Base-by-base conservation (phyloP, 2,113 vertebrate species). In the Phalacrocorax carbo region DNA sequence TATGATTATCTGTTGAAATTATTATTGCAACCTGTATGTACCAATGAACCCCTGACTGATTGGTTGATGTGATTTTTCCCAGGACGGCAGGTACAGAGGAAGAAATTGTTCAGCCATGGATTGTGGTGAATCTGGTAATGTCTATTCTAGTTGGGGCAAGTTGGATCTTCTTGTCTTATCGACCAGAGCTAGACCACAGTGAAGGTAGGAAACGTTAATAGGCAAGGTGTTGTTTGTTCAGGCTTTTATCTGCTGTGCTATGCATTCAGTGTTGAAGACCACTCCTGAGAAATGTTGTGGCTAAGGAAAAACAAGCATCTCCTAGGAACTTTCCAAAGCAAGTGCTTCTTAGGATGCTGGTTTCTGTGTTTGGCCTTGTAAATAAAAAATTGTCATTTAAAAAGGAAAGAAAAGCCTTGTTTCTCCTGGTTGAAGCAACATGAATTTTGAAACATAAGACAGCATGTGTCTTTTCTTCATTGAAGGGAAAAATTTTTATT, bases 81-180 rank as follows among this genome's bases (percentile, higher is more conserved):
- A 99, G 99, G 99, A 96, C 70, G 6, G 95, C 98, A 20, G 99
- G 98, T 55, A 97, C 95, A 10, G 99, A 99, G 93, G 96, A 98
- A 65, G 98, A 98, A 88, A 96, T 99, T 85, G 98, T 99, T 72
- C 97, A 99, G 91, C 99, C 99, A 0, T 99, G 99, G 99, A 97
- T 99, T 82, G 98, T 99, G 54, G 98, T 99, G 79, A 99, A 99
- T 97, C 98, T 99, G 46, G 98, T 99, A 81, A 98, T 99, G 83
- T 98, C 99, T 15, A 94, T 99, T 95, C 96, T 99, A 79, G 99
- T 99, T 90, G 99, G 99, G 26, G 88, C 99, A 85, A 99, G 99
- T 87, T 99, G 99, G 99, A 96, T 99, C 78, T 98, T 99, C 92
- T 96, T 99, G 51, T 98, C 99, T 75, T 98, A 97, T 7, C 97